phyloP scores from a whole-genome alignment of 2,113 vertebrate genomes.

The Seriola rivoliana region DNA sequence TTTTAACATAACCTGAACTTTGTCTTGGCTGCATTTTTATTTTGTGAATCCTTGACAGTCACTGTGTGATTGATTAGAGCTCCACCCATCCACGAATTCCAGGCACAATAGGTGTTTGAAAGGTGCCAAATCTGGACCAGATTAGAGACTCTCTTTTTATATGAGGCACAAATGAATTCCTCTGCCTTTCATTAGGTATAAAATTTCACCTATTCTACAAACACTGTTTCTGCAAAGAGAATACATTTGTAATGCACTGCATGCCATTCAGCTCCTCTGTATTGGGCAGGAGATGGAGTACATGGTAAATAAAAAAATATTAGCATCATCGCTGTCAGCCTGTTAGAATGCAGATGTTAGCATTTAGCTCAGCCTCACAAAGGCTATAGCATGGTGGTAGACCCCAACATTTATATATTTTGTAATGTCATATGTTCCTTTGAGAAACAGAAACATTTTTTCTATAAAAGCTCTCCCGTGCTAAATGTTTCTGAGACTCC shows the following conservation, averaged over 20 bases:
- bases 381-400: not conserved
- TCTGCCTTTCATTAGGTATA: not conserved
- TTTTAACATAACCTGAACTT: not conserved
- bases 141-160: not conserved
- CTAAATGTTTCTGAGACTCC: too few species aligned
- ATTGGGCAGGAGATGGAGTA: not conserved
- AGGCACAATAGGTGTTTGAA: not conserved
- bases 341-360: not conserved
- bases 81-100: not conserved
- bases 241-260: too few species aligned
- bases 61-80: not conserved
- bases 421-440: too few species aligned
- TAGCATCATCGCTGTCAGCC: too few species aligned
- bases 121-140: not conserved
- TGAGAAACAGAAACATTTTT: too few species aligned
- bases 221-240: too few species aligned
- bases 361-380: not conserved
- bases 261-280: too few species aligned
- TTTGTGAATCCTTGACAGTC: not conserved
- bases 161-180: not conserved
- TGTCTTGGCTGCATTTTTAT: not conserved
- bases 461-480: too few species aligned
- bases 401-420: not conserved
- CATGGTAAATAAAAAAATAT: not conserved
- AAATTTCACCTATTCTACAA: too few species aligned